Percentiles rank a stretch among this genome's conserved stretches.
Conservation (phyloP, 30 jellyfish, hydroid and myxozoan species). For the Hydractinia symbiolongicarpus region DNA sequence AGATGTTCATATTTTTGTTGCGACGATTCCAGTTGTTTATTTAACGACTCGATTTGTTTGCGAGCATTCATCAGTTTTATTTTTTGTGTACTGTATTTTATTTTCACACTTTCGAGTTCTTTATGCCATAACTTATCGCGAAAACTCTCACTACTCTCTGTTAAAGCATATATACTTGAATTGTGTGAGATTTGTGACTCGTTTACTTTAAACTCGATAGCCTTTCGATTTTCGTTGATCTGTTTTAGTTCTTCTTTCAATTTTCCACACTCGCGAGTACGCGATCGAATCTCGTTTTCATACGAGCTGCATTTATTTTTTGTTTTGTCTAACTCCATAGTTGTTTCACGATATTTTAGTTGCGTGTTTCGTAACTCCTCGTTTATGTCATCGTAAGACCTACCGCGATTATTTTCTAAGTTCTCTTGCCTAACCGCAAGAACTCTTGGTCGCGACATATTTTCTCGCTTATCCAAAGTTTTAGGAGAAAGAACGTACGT, state of each 20-base stretch:
- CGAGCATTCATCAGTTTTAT: conserved; percentile 81
- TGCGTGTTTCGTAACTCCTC: conserved; percentile 22
- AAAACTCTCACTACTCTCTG: conserved; percentile 7
- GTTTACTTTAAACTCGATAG: conserved; percentile 42
- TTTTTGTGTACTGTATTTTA: conserved; percentile 72
- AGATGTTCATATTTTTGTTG: conserved; percentile 29
- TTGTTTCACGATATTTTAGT: conserved; percentile 1
- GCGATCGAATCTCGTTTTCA: conserved; percentile 55
- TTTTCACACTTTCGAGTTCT: conserved; percentile 76
- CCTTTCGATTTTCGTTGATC: conserved; percentile 44
- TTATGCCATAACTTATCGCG: conserved; percentile 33
- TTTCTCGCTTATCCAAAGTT: conserved; percentile 43
- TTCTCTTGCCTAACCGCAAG: conserved; percentile 32
- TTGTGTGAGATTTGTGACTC: conserved; percentile 48
- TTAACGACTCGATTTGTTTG: conserved; percentile 69
- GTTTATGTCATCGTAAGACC: conserved; percentile 33
- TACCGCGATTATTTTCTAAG: background rate
- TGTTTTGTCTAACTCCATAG: conserved; percentile 60
- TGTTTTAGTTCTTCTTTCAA: conserved; percentile 46
- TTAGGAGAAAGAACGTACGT: conserved; percentile 67
- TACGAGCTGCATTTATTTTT: conserved; percentile 46
- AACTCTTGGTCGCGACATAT: conserved; percentile 24
- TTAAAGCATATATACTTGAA: conserved; percentile 3
- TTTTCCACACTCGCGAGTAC: conserved; percentile 40
- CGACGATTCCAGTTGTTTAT: conserved; percentile 54